Percentiles rank a stretch among this genome's conserved stretches.
These are phyloP conservation scores for Neelides folsomi DNA, from an alignment of 2,888 invertebrate species.

Conservation along the genomic window DNA sequence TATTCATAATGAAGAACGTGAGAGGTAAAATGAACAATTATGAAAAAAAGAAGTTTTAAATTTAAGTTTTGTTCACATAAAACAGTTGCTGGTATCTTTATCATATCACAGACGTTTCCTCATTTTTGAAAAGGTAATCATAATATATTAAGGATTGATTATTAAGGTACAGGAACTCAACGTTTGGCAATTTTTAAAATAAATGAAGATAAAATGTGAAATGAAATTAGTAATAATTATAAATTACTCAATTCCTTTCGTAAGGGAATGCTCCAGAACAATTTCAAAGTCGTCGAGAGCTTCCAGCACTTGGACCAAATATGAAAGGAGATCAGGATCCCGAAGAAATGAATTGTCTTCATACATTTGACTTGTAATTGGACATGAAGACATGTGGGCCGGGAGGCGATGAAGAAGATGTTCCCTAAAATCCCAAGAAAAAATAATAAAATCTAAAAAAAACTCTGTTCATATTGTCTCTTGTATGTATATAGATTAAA, in stretches of 20 bases:
- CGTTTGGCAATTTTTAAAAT: not conserved
- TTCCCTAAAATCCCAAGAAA: slow-evolving; percentile 48
- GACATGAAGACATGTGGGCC: slow-evolving; percentile 76
- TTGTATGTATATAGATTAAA: too few relatives aligned
- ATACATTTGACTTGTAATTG: slow-evolving; percentile 83
- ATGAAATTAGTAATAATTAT: slow-evolving; percentile 3
- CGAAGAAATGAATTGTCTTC: slow-evolving; percentile 91
- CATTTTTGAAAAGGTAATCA: too few relatives aligned
- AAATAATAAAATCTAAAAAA: not conserved
- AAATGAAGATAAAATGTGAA: slow-evolving; percentile 1
- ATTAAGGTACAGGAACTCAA: not conserved
- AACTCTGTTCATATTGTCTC: too few relatives aligned
- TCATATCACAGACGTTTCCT: too few relatives aligned
- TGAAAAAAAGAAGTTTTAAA: too few relatives aligned
- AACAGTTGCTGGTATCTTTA: too few relatives aligned
- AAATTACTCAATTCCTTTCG: slow-evolving; percentile 45
- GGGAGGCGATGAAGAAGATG: slow-evolving; percentile 81
- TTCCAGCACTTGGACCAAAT: slow-evolving; percentile 77
- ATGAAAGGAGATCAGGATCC: slow-evolving; percentile 68
- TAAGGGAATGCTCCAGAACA: slow-evolving; percentile 71
- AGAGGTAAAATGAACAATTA: too few relatives aligned
- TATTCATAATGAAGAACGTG: too few relatives aligned
- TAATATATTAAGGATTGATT: too few relatives aligned
- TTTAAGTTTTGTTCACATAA: too few relatives aligned
- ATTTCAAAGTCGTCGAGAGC: slow-evolving; percentile 81